Percentiles rank a stretch among this genome's conserved stretches.
Evolutionary conservation across 2,113 vertebrate species (phyloP).

Genomic region (Cyrtonyx montezumae): DNA sequence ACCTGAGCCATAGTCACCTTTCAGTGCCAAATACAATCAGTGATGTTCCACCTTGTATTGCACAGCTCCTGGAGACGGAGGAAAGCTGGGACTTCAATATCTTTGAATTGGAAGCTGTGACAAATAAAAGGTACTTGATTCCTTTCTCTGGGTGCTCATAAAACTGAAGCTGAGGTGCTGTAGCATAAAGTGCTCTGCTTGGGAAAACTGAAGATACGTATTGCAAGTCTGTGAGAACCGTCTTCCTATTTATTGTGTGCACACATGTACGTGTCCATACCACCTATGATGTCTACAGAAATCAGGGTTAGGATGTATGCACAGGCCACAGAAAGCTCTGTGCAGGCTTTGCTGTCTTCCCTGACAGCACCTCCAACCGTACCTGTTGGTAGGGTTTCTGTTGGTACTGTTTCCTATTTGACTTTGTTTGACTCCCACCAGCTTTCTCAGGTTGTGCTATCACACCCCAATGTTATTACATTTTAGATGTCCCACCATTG

Average conservation of each 20-base stretch:
- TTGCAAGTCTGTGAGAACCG: neutral
- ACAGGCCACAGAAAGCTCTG: neutral
- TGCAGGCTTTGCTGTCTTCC: neutral
- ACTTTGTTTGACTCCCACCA: neutral
- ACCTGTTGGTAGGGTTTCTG: too few species aligned
- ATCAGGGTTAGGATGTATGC: neutral
- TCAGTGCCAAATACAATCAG: conserved; percentile 86
- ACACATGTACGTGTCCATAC: neutral
- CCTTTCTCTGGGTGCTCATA: neutral
- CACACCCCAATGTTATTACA: neutral
- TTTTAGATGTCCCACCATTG: neutral
- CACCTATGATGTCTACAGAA: neutral
- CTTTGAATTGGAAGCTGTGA: conserved; percentile 93
- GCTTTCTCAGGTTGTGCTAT: neutral
- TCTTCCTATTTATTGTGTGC: neutral
- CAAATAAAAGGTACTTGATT: conserved; percentile 88
- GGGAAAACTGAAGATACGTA: neutral
- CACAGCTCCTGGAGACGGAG: conserved; percentile 90
- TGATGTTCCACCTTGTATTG: conserved; percentile 86
- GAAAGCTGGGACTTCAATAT: conserved; percentile 97
- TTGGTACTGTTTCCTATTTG: neutral
- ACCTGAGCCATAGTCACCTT: conserved; percentile 85
- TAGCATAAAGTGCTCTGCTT: neutral
- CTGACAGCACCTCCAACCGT: neutral
- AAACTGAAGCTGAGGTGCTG: neutral